Evolutionary conservation across 1,140 invertebrate genomes (phyloP), one percentile per base, ranked within the genome.

Genomic region (Contarinia nasturtii): DNA sequence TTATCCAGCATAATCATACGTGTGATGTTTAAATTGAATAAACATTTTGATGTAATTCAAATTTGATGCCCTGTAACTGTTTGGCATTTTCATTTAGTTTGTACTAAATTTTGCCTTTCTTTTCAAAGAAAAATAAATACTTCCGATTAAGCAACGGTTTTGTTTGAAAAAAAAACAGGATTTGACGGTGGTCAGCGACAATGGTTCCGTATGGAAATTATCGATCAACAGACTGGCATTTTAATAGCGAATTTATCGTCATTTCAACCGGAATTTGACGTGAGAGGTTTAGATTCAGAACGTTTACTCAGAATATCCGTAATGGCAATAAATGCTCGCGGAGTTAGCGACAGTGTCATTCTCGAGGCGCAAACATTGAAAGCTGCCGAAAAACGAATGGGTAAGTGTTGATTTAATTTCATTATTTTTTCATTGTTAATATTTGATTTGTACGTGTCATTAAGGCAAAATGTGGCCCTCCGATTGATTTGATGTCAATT

Each of bases 131-230:
- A n/a, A n/a, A n/a, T n/a, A n/a, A n/a, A n/a, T n/a, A n/a, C n/a
- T n/a, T n/a, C n/a, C n/a, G n/a, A n/a, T n/a, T n/a, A n/a, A n/a
- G n/a, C n/a, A n/a, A n/a, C n/a, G n/a, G n/a, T n/a, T n/a, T n/a
- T n/a, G n/a, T n/a, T 27, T 27, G 27, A 27, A 27, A 10, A 27
- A 27, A 27, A 27, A 27, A 18, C 64, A 52, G 83, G 83, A 18
- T 88, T 86, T 55, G 82, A 88, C 59, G 84, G 83, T 12, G 82
- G 82, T 15, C 74, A 78, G 52, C 68, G 71, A 0, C 79, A 82
- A 55, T 69, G 72, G 56, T 85, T 84, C 57, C 64, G 78, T 12
- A 64, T 82, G 48, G 81, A 85, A 64, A 75, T 85, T 37, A 80
- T 73, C 58, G 81, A 86, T 59, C 70, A 76, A 49, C 69, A 73